phyloP scores from a whole-genome alignment of 2,888 invertebrate genomes.

The Drosophila heteroneura region DNA sequence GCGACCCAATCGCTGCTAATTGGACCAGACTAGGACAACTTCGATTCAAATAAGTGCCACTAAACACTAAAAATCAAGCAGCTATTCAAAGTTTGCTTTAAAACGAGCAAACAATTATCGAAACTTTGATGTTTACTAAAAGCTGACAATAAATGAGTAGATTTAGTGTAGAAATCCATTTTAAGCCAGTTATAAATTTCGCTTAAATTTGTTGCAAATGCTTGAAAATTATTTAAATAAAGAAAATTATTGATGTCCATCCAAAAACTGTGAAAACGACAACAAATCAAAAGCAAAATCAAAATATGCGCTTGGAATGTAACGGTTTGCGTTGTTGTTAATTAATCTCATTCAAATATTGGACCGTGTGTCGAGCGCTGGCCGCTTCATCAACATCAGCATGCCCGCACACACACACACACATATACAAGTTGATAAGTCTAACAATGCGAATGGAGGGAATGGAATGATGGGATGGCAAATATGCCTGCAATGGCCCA shows the following conservation, averaged over 20 bases:
- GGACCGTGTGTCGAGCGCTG: constrained; percentile 53
- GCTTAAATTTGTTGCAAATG: background rate
- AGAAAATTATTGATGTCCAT: background rate
- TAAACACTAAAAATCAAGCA: constrained; percentile 20
- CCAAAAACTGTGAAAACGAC: constrained; percentile 9
- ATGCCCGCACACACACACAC: constrained; percentile 2
- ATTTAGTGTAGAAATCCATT: background rate
- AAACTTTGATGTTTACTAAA: background rate
- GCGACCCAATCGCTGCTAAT: constrained; percentile 62
- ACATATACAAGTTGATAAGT: constrained; percentile 59
- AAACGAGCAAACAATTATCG: background rate
- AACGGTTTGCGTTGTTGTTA: constrained; percentile 59
- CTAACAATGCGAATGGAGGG: constrained; percentile 56
- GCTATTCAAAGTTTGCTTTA: constrained; percentile 21
- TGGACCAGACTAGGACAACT: constrained; percentile 37
- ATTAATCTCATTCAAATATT: constrained; percentile 66
- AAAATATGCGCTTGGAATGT: constrained; percentile 26
- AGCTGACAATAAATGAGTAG: background rate
- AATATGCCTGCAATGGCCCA: constrained; percentile 57
- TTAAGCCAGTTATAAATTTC: background rate
- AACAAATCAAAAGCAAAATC: constrained; percentile 18
- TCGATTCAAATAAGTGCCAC: constrained; percentile 28
- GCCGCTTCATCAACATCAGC: constrained; percentile 48
- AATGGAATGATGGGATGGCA: constrained; percentile 50
- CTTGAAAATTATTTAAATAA: background rate